phyloP scores from a whole-genome alignment of 2,797 vertebrate species.

The Argentina silus region DNA sequence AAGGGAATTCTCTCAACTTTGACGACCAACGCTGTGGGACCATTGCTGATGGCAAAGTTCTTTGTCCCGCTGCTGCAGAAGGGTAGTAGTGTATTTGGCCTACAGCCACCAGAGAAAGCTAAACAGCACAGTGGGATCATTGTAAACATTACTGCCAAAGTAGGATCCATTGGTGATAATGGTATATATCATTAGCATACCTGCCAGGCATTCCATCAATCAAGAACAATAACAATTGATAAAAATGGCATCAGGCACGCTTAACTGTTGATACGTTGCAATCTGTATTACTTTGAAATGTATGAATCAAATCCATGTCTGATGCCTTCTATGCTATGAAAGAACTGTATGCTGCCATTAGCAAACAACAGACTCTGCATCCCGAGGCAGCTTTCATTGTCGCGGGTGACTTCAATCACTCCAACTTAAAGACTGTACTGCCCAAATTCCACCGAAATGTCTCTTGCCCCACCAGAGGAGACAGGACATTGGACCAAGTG shows the following conservation, averaged over 20 bases:
- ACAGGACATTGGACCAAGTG: too few species aligned
- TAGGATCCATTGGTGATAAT: slow-evolving; percentile 75
- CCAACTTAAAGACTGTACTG: too few species aligned
- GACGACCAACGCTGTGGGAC: slow-evolving; percentile 70
- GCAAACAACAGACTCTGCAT: too few species aligned
- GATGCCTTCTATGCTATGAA: too few species aligned
- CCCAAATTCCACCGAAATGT: too few species aligned
- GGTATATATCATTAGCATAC: slow-evolving; percentile 52
- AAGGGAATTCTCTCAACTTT: slow-evolving; percentile 70
- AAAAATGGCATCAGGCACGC: too few species aligned
- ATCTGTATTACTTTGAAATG: not conserved
- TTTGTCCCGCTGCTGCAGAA: slow-evolving; percentile 75
- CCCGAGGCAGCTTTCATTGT: too few species aligned
- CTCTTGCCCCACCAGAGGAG: too few species aligned
- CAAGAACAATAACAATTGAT: not conserved
- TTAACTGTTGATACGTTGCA: too few species aligned
- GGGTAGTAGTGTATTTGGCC: slow-evolving; percentile 69
- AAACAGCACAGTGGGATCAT: slow-evolving; percentile 70
- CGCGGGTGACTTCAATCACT: too few species aligned
- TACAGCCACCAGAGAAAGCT: slow-evolving; percentile 60
- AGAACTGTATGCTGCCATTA: too few species aligned
- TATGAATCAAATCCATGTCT: too few species aligned
- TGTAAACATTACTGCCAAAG: slow-evolving; percentile 76
- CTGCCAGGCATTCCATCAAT: not conserved
- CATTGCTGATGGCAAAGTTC: slow-evolving; percentile 75